A percentile compares a stretch with the other conserved stretches of the same genome.
Evolutionary conservation across 2,797 vertebrate genomes (phyloP).

Genomic region (Poeciliopsis presidionis): DNA sequence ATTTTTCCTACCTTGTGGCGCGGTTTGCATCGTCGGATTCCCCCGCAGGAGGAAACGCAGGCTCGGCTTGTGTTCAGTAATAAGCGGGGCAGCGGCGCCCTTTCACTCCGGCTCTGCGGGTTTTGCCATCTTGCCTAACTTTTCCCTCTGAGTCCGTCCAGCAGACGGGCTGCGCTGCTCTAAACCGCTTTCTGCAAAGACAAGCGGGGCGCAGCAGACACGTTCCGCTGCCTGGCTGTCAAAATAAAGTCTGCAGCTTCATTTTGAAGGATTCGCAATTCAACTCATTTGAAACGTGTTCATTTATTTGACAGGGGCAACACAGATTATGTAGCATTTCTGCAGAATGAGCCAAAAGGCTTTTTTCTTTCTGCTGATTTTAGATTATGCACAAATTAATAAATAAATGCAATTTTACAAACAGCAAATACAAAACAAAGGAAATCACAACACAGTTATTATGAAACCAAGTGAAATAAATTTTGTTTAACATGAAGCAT

Average conservation of each 20-base stretch:
- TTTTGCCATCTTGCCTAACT: constrained; percentile 84
- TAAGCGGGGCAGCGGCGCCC: constrained; percentile 63
- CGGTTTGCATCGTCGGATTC: constrained; percentile 62
- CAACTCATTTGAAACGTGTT: background rate
- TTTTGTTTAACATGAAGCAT: background rate
- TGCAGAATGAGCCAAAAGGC: too few relatives aligned
- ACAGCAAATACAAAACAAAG: too few relatives aligned
- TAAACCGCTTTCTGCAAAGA: constrained; percentile 31
- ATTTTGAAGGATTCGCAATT: background rate
- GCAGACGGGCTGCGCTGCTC: constrained; percentile 61
- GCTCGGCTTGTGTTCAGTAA: constrained; percentile 24
- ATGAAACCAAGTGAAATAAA: too few relatives aligned
- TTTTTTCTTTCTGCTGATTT: too few relatives aligned
- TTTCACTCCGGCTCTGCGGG: constrained; percentile 77
- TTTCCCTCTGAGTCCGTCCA: constrained; percentile 66
- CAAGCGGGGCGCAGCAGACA: rapidly evolving
- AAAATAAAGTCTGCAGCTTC: constrained; percentile 41
- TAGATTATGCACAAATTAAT: too few relatives aligned
- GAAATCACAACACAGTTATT: too few relatives aligned
- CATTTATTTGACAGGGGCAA: too few relatives aligned
- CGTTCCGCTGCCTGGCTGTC: constrained; percentile 22
- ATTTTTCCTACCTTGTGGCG: constrained; percentile 67
- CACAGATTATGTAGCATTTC: too few relatives aligned
- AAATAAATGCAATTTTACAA: too few relatives aligned
- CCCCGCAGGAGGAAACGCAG: constrained; percentile 51